Percentiles rank a stretch among this genome's conserved stretches.
Evolutionary conservation across 2,797 vertebrate genomes (phyloP).

Genomic region (Smutsia temminckii): DNA sequence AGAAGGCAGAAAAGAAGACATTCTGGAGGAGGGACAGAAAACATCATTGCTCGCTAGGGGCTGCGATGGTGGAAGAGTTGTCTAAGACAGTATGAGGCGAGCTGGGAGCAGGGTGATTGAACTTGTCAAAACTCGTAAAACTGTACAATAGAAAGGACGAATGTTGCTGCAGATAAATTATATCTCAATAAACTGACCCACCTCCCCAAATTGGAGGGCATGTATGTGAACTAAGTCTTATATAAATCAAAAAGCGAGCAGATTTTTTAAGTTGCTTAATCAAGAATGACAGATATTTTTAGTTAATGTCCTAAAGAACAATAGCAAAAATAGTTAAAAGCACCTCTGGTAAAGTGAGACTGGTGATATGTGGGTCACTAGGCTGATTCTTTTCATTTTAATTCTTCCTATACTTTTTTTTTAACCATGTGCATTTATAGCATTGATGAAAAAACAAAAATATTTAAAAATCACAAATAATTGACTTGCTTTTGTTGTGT

Average conservation of each 20-base stretch:
- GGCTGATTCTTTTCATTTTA: background rate
- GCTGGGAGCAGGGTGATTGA: background rate
- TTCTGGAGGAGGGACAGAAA: background rate
- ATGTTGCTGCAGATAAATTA: conserved; percentile 14
- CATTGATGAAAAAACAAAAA: conserved; percentile 11
- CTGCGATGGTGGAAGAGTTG: background rate
- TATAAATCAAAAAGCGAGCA: background rate
- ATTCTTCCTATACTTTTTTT: background rate
- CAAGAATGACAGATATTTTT: background rate
- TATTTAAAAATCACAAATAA: conserved; percentile 2
- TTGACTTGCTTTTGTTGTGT: background rate
- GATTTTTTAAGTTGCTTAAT: conserved; percentile 40
- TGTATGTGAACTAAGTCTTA: background rate
- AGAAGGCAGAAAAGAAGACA: background rate
- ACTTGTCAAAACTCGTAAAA: background rate
- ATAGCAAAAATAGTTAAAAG: background rate
- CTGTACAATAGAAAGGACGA: background rate
- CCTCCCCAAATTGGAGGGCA: background rate
- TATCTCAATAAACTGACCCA: background rate
- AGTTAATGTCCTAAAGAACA: conserved; percentile 12
- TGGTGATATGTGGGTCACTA: background rate
- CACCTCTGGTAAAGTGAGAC: background rate
- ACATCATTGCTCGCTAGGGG: background rate
- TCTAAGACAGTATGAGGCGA: background rate
- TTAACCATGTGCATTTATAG: background rate